Conservation (phyloP, 2,797 vertebrate species). For the Xenentodon cancila region DNA sequence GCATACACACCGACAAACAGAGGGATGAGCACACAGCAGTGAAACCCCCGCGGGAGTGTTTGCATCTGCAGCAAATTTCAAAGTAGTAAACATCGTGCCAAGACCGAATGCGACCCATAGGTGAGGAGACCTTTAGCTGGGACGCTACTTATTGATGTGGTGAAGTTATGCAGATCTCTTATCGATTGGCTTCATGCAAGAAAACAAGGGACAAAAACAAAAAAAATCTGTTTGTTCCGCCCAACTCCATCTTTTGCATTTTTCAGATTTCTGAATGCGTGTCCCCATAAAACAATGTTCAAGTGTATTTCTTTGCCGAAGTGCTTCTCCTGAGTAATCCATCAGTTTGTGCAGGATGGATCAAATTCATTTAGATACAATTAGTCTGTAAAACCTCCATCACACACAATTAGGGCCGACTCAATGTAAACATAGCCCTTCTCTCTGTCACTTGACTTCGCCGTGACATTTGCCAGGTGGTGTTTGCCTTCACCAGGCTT, state of each 20-base stretch:
- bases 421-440: constrained; percentile 68
- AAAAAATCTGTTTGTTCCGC: constrained; percentile 31
- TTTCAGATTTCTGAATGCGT: constrained; percentile 71
- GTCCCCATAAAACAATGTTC: constrained; percentile 63
- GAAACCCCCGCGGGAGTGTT: constrained; percentile 70
- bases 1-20: constrained; percentile 42
- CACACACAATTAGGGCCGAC: constrained; percentile 76
- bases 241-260: constrained; percentile 64
- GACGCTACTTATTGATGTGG: constrained; percentile 92
- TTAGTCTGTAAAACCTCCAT: constrained; percentile 78
- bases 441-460: constrained; percentile 69
- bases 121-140: constrained; percentile 83
- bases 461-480: constrained; percentile 80
- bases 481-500: constrained; percentile 56
- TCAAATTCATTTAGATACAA: constrained; percentile 62
- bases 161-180: constrained; percentile 90
- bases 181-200: constrained; percentile 79
- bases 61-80: constrained; percentile 84
- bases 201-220: constrained; percentile 49
- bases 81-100: constrained; percentile 82
- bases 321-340: constrained; percentile 60
- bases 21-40: constrained; percentile 15
- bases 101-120: constrained; percentile 75
- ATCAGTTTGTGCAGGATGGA: constrained; percentile 59
- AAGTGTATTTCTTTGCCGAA: constrained; percentile 61